Base-by-base conservation (phyloP, 1,140 invertebrate species). In the Drosophila simulans region DNA sequence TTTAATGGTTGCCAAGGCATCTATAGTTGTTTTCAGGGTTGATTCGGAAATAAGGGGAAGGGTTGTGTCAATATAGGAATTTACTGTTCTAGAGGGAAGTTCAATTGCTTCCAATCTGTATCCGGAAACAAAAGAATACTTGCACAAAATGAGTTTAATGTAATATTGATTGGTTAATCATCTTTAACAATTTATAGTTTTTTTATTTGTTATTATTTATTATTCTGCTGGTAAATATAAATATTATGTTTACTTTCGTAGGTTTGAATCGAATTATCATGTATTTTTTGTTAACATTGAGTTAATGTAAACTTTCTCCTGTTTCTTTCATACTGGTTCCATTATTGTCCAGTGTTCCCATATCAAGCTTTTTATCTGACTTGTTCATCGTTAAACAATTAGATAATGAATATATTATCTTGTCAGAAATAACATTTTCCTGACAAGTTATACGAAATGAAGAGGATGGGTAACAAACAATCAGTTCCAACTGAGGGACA, bases 1-100 rank as follows among this genome's bases (percentile, higher is more conserved):
- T 82, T 79, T 49, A 83, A 83, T 78, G 58, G 52, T 59, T 59
- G 56, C 65, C 49, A 63, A 68, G 59, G 58, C 11, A 22, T 22
- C 20, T 3, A 31, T 37, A 34, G 11, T 74, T 53, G 8, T 15
- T 56, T 78, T 57, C 51, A 37, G 74, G 80, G 80, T 79, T 79
- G 80, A 35, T 77, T 37, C n/a, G 54, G 2, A 27, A 13, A 12
- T 10, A 31, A 31, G 42, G 10, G 40, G 4, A 22, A 25, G 22
- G n/a, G 40, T n/a, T 60, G 58, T 25, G 5, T 40, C 27, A 22
- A 31, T 39, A 48, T 37, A 13, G 42, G 13, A 48, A 27, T 62
- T 20, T 13, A 11, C 17, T 17, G 5, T 10, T 15, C 13, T 15
- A 10, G 22, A 49, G 20, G 15, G n/a, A 11, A 13, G 5, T 7